Conservation (phyloP, 2,888 invertebrate genomes). For the Chrysomela aeneicollis region DNA sequence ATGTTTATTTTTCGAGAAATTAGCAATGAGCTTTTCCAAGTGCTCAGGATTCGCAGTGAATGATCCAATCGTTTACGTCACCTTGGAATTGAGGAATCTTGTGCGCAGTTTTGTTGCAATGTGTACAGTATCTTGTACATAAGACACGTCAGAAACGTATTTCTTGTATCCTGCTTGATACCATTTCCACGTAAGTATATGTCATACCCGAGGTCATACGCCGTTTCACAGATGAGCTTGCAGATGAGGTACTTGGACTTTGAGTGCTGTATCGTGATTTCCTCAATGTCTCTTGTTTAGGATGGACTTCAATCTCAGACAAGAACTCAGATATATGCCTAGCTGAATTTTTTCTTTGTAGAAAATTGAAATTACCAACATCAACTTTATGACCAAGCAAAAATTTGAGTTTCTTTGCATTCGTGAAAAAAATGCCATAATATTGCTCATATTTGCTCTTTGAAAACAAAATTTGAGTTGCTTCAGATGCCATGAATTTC, state of each 20-base stretch:
- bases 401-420: no score
- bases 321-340: background rate
- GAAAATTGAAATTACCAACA: background rate
- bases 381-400: background rate
- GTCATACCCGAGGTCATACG: background rate
- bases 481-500: no score
- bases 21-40: no score
- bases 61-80: background rate
- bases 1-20: constrained; percentile 32
- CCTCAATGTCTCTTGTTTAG: background rate
- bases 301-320: background rate
- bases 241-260: background rate
- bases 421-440: no score
- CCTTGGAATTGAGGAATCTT: constrained; percentile 2
- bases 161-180: no score
- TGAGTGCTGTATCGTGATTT: no score
- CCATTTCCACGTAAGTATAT: no score
- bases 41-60: no score
- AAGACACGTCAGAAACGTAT: background rate
- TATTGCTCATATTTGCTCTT: no score
- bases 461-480: no score
- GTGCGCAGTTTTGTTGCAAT: background rate
- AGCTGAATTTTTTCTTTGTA: background rate
- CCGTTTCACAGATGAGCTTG: background rate
- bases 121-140: no score